Evolutionary conservation across 2,113 vertebrate species (phyloP), one percentile per base, ranked within the genome.

Genomic region (Tupaia chinensis): DNA sequence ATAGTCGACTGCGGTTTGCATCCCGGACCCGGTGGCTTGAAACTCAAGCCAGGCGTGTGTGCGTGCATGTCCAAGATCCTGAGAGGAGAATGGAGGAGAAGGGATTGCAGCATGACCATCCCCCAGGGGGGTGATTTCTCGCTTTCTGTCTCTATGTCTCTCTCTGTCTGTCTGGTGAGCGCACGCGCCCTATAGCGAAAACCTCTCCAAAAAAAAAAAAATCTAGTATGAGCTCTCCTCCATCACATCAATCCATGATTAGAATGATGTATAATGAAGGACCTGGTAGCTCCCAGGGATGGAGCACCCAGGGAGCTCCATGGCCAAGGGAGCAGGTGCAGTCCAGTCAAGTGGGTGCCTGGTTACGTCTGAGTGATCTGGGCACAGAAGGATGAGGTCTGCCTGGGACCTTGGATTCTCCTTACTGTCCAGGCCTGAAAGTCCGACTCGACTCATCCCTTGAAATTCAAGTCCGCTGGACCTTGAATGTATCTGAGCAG

Each of bases 341-440:
- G 34, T 15, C 17, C 9, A n/a, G 60, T 2, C 44, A 22, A 27
- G 34, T 12, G 76, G 68, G 15, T 10, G 14, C 29, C 44, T 15
- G 63, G n/a, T 58, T 22, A 7, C 0, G 13, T 23, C 32, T 76
- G 54, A 85, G 14, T 0, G 15, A 27, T 34, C 5, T 1, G 7
- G 0, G 0, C 1, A 11, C 17, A 29, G 22, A 73, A 25, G 20
- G 19, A 23, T 44, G 20, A 22, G 8, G 3, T 29, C 32, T 1
- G 6, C 5, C 17, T 79, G 10, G 14, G 32, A n/a, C 19, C 70
- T 7, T 15, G 16, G 44, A 14, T 27, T 32, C 16, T 58, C 13
- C 9, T 1, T 16, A 11, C 34, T 16, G 22, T 56, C 44, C 25
- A 1, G 73, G 25, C 7, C 16, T 32, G 70, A 13, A 58, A 82